These are phyloP conservation scores for Aphelenchoides fujianensis DNA, from an alignment of 1,140 invertebrate species.

Conservation along the genomic window DNA sequence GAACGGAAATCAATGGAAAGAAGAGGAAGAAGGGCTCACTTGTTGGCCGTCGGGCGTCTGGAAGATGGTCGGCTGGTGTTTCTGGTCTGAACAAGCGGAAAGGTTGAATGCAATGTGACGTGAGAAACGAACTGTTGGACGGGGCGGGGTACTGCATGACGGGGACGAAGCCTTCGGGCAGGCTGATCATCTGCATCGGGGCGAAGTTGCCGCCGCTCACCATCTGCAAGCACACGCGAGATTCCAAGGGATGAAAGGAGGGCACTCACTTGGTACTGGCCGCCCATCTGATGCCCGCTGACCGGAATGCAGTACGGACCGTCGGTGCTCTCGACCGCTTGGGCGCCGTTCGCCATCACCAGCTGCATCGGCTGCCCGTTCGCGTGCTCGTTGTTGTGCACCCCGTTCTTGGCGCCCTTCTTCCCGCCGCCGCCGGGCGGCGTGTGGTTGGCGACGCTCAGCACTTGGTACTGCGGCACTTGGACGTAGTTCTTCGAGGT, in stretches of 20 bases:
- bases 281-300: neutral
- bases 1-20: neutral
- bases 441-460: neutral
- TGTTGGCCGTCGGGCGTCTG: conserved; percentile 5
- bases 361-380: neutral
- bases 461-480: conserved; percentile 1
- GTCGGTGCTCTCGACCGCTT: neutral
- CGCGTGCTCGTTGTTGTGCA: neutral
- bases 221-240: neutral
- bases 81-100: neutral
- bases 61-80: neutral
- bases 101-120: no score
- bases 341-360: neutral
- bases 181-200: conserved; percentile 1
- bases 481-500: conserved; percentile 6
- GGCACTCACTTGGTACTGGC: neutral
- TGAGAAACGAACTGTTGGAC: no score
- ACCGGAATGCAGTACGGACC: neutral
- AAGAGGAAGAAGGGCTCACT: neutral
- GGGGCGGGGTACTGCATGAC: neutral
- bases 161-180: neutral
- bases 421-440: no score
- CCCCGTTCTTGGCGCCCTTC: neutral
- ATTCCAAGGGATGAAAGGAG: neutral
- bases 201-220: neutral